Percentiles rank a stretch among this genome's conserved stretches.
Conservation (phyloP, 2,797 vertebrate species). For the Bovichtus diacanthus region DNA sequence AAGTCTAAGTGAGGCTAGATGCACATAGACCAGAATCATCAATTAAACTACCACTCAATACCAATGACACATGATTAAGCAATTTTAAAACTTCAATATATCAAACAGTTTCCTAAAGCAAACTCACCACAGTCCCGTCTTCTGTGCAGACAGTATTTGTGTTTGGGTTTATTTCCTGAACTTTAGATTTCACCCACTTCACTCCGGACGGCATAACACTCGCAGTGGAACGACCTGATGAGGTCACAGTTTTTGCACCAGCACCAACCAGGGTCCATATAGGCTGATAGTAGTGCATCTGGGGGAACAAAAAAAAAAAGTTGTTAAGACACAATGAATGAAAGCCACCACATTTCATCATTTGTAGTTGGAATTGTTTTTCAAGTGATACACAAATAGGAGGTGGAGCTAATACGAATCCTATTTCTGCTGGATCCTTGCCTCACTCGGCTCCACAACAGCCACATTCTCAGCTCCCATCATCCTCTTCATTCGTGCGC, state of each 20-base stretch:
- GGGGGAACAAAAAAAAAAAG: conserved; percentile 34
- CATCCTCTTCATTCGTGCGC: conserved; percentile 93
- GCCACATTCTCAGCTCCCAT: conserved; percentile 93
- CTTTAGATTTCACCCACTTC: conserved; percentile 92
- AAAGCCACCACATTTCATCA: background rate
- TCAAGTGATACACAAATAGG: background rate
- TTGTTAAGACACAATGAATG: background rate
- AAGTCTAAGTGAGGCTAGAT: background rate
- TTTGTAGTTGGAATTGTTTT: background rate
- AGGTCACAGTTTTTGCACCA: conserved; percentile 89
- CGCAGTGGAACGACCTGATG: conserved; percentile 87
- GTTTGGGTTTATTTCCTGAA: conserved; percentile 91
- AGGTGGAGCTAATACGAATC: background rate
- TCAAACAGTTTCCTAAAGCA: background rate
- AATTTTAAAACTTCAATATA: background rate
- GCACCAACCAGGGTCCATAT: conserved; percentile 97
- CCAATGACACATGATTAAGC: background rate
- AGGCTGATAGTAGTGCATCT: conserved; percentile 98
- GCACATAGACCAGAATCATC: background rate
- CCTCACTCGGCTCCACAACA: conserved; percentile 94
- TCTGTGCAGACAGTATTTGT: conserved; percentile 88
- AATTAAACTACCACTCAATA: background rate
- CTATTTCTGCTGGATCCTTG: conserved; percentile 39
- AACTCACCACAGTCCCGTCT: conserved; percentile 87
- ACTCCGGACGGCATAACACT: conserved; percentile 92